Conservation (phyloP, 2,113 vertebrate genomes). For the Rhinolophus sinicus region DNA sequence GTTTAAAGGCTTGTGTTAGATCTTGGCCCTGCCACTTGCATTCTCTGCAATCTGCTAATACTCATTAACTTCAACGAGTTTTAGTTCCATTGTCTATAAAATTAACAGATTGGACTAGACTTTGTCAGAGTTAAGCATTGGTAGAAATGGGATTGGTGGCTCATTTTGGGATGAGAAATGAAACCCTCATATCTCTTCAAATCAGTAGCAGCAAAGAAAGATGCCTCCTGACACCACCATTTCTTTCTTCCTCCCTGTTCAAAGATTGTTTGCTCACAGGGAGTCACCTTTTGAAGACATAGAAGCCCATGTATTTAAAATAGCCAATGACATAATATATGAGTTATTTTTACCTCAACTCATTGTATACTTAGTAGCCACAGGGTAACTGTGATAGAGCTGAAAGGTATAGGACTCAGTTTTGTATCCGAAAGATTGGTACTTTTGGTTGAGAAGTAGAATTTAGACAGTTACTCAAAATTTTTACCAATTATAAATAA, state of each 20-base stretch:
- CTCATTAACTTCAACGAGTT: not conserved
- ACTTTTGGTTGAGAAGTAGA: not conserved
- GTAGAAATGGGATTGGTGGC: not conserved
- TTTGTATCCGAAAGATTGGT: not conserved
- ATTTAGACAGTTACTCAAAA: not conserved
- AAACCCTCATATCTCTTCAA: constrained; percentile 4
- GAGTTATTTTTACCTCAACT: not conserved
- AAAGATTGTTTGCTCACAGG: constrained; percentile 1
- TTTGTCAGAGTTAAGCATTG: not conserved
- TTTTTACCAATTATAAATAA: not conserved
- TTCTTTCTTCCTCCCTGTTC: constrained; percentile 2
- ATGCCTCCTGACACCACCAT: not conserved
- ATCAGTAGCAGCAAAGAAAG: not conserved
- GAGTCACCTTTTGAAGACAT: not conserved
- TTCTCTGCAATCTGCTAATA: not conserved
- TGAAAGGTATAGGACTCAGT: not conserved
- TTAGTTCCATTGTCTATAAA: not conserved
- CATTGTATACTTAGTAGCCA: not conserved
- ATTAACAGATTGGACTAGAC: not conserved
- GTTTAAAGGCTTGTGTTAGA: not conserved
- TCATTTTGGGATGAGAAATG: not conserved
- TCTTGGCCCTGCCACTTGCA: not conserved
- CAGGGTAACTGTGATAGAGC: not conserved
- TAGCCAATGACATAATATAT: not conserved
- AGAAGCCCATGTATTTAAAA: not conserved